phyloP scores from a whole-genome alignment of 2,888 invertebrate species.

The Opisthograptis luteolata region DNA sequence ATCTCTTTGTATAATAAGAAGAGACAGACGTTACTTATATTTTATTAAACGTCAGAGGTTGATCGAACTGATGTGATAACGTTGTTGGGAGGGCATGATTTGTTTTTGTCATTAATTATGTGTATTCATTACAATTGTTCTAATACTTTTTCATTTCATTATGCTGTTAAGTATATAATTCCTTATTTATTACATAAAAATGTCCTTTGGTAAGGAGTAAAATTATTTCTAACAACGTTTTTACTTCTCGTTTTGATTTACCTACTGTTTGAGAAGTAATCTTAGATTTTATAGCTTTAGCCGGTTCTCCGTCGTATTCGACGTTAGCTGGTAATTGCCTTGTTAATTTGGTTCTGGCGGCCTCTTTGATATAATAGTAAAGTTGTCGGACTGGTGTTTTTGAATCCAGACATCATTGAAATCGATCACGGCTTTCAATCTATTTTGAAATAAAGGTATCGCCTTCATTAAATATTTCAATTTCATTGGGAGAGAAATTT shows the following conservation, averaged over 20 bases:
- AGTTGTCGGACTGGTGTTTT: constrained; percentile 68
- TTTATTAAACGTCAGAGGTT: constrained; percentile 79
- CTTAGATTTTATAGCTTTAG: constrained; percentile 59
- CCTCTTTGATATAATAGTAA: constrained; percentile 65
- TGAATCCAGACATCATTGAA: constrained; percentile 62
- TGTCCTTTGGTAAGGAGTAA: constrained; percentile 2
- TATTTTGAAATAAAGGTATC: constrained; percentile 64
- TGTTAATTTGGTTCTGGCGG: constrained; percentile 78
- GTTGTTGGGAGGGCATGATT: constrained; percentile 64
- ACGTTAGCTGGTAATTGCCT: constrained; percentile 75
- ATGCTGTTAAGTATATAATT: background rate
- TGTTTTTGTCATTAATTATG: constrained; percentile 78
- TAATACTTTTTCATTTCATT: constrained; percentile 14
- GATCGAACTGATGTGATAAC: constrained; percentile 79
- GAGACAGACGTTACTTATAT: constrained; percentile 83
- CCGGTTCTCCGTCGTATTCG: constrained; percentile 59
- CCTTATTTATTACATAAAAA: background rate
- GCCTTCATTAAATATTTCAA: constrained; percentile 67
- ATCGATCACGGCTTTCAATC: constrained; percentile 59
- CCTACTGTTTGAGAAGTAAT: constrained; percentile 45
- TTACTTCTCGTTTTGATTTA: constrained; percentile 17
- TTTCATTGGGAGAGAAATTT: constrained; percentile 66
- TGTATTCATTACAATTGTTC: constrained; percentile 54
- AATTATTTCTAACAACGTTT: constrained; percentile 18
- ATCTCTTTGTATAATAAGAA: constrained; percentile 80